Base-by-base conservation (phyloP, 2,113 vertebrate genomes). In the Coryphaenoides rupestris region DNA sequence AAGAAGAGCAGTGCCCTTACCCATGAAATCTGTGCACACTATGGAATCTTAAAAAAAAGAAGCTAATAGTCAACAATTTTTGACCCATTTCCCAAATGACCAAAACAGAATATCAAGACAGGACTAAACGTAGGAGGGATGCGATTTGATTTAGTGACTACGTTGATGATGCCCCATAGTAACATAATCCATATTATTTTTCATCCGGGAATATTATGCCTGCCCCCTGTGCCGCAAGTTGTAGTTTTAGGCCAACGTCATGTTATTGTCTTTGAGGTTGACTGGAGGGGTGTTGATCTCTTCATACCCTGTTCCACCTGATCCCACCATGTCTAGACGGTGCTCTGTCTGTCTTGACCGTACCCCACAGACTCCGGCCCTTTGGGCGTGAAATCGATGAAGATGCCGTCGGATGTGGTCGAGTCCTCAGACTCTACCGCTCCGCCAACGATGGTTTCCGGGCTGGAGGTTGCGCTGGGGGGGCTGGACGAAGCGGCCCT, bases 401-500 rank as follows among this genome's bases (percentile, higher is more conserved):
- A 96, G 83, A 99, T 96, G 15, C 96, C 96, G 15, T 96, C 95
- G 0, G 94, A 92, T 74, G 95, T 94, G 0, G 95, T 94, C 0
- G 96, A 97, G 87, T 95, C 94, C 0, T 89, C 92, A 0, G 95
- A 98, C 74, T 95, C 95, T 65, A 95, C 87, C 71, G 93, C 92
- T 83, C 93, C 94, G 88, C 95, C 94, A 55, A 96, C 94, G 61
- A 95, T 91, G 69, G 93, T 93, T 84, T 98, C 96, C 0, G 95
- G 95, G 77, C 96, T 98, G 85, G 94, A 94, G 54, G 94, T 91
- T 79, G 87, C 88, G 2, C 91, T 91, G 5, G 76, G 88, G 21
- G 91, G 89, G 2, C 92, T 84, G 72, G 90, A 86, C 1, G 84
- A 84, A 4, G 80, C 76, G 61, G 88, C 88, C 70, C 83, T 94